Evolutionary conservation across 2,888 invertebrate genomes (phyloP), one percentile per base, ranked within the genome.

Genomic region (Dasypolia templi): DNA sequence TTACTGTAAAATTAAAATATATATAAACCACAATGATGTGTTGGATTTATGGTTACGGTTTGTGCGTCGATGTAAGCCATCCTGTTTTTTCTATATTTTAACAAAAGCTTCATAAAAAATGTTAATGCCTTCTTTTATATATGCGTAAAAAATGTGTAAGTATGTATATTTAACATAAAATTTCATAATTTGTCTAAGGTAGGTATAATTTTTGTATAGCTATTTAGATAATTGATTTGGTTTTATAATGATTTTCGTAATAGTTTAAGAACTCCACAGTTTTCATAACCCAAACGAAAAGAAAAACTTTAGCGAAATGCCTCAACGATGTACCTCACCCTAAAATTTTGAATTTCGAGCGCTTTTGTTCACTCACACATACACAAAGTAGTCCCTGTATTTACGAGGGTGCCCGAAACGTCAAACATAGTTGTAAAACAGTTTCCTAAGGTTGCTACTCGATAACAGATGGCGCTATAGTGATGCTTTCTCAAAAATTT

Each of bases 291-390:
- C 12, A 44, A 44, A 62, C 19, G 2, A 17, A 11, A 72, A n/a
- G n/a, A 58, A 53, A n/a, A 55, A 44, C 22, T 35, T 26, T 14
- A 3, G 49, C 17, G 11, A 11, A 58, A 58, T 14, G 7, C 51
- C 39, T 72, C 61, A 11, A 29, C 32, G 19, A 56, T 22, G 42
- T 64, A 44, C 64, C 66, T 69, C 63, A 59, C 65, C 35, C 61
- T 63, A 49, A 81, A 85, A 86, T 82, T 91, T 91, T 87, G 86
- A 93, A 93, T 92, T 93, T 92, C 85, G 92, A 89, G 92, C 92
- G 92, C 91, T 88, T 90, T 90, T 85, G 19, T 12, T 77, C 78
- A 92, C 92, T 66, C 94, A 94, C 94, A 94, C 94, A 92, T 80
- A 68, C 46, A 87, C 53, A 84, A 22, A 0, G 0, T 0, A 6